Base-by-base conservation (phyloP, 1,140 invertebrate genomes). In the Pinna nobilis region DNA sequence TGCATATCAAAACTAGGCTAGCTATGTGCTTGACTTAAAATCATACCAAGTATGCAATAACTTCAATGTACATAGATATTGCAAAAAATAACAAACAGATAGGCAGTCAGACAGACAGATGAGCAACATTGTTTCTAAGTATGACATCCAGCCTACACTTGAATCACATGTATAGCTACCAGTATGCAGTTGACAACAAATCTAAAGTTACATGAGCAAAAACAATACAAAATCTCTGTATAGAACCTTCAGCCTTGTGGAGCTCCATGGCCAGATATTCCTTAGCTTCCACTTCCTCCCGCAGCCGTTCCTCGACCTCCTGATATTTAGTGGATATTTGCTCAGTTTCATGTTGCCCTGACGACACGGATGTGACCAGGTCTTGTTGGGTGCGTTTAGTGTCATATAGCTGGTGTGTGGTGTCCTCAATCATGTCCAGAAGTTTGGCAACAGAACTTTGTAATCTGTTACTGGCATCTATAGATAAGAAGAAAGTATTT, bases 221-320 rank as follows among this genome's bases (percentile, higher is more conserved):
- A 53, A 53, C 28, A 20, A n/a, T n/a, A 51, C 28, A 33, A n/a
- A 25, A 20, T 25, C 49, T 30, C 28, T 60, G 20, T 15, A 35
- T 37, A 51, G n/a, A 72, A 87, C 87, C 87, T 81, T 87, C 83
- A 18, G 86, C 82, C 71, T 85, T 89, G 69, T 87, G 79, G n/a
- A 89, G 75, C 66, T 88, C 87, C n/a, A 84, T 47, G 18, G 82
- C 85, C 18, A 89, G 77, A 59, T 81, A 85, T 47, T 87, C 85
- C 63, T 86, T 88, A 7, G 83, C 79, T 13, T 82, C 66, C 3
- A 84, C 75, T 71, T 88, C 87, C 15, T 80, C 74, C 25, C 73
- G 66, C 6, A 88, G 71, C 28, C 83, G 79, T 23, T 86, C 83
- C n/a, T 82, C 79, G 3, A 86, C 67, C 44, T 88, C 87, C 35